These are phyloP conservation scores for Drosophila orena DNA, from an alignment of 1,140 invertebrate genomes.

Conservation along the genomic window DNA sequence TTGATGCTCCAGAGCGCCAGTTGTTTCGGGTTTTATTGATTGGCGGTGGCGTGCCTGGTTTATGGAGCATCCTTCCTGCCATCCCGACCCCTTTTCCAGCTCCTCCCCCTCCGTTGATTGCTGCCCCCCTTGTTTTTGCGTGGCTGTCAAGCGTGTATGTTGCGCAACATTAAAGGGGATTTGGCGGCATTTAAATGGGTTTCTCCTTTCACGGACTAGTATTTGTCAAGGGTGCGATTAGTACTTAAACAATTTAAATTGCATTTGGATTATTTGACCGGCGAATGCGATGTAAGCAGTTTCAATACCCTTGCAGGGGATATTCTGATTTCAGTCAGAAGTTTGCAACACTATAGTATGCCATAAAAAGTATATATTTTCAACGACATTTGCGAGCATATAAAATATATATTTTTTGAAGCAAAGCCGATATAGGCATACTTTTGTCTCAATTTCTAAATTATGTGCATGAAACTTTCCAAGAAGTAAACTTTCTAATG, in stretches of 20 bases:
- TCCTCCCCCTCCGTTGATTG: slow-evolving; percentile 14
- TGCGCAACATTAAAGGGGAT: slow-evolving; percentile 65
- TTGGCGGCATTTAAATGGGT: slow-evolving; percentile 63
- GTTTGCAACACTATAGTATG: too few species aligned
- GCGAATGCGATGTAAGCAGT: background rate
- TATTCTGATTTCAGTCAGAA: too few species aligned
- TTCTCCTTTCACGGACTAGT: slow-evolving; percentile 12
- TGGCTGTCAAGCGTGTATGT: slow-evolving; percentile 49
- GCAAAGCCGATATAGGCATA: too few species aligned
- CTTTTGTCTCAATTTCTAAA: too few species aligned
- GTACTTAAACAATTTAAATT: slow-evolving; percentile 10
- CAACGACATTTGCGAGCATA: too few species aligned
- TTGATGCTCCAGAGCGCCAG: slow-evolving; percentile 71
- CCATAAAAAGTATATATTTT: too few species aligned
- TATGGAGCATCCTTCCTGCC: slow-evolving; percentile 46
- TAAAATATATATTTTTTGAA: too few species aligned
- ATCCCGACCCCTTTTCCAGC: background rate
- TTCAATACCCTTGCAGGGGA: too few species aligned
- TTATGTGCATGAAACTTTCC: too few species aligned
- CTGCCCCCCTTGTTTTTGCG: slow-evolving; percentile 39
- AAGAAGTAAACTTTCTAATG: too few species aligned
- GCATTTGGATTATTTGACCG: slow-evolving; percentile 1
- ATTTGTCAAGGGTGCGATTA: background rate
- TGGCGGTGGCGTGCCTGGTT: slow-evolving; percentile 69
- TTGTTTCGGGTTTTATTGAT: slow-evolving; percentile 70